phyloP scores from a whole-genome alignment of 2,888 invertebrate genomes.

The Leuctra nigra region DNA sequence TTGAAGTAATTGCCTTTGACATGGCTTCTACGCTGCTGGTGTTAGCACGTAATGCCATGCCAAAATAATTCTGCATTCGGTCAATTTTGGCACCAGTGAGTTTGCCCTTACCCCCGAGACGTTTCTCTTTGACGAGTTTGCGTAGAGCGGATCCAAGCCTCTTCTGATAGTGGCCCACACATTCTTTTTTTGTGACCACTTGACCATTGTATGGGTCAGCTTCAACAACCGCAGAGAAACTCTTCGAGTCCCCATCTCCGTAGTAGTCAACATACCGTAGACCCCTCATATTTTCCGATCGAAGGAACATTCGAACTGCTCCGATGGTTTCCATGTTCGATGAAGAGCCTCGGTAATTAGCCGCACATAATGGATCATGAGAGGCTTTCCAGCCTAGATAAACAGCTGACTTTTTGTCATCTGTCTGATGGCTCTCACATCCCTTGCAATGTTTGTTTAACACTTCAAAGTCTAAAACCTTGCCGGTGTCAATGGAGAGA shows the following conservation, averaged over 20 bases:
- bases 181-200: too few relatives aligned
- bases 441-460: not conserved
- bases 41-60: too few relatives aligned
- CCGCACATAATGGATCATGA: not conserved
- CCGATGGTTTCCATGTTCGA: not conserved
- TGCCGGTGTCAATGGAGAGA: not conserved
- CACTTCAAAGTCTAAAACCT: not conserved
- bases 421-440: not conserved
- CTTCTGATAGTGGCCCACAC: not conserved
- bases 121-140: too few relatives aligned
- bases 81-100: too few relatives aligned
- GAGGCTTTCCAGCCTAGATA: not conserved
- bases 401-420: not conserved
- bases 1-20: too few relatives aligned
- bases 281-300: not conserved
- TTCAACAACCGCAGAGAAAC: not conserved
- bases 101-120: not conserved
- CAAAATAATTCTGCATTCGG: conserved; percentile 9
- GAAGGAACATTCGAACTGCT: not conserved
- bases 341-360: not conserved
- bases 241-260: not conserved
- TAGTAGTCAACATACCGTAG: not conserved
- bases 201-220: not conserved
- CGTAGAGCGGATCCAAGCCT: not conserved
- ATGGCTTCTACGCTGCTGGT: too few relatives aligned